These are phyloP conservation scores for Cactoblastis cactorum DNA, from an alignment of 2,888 invertebrate genomes.

Conservation along the genomic window DNA sequence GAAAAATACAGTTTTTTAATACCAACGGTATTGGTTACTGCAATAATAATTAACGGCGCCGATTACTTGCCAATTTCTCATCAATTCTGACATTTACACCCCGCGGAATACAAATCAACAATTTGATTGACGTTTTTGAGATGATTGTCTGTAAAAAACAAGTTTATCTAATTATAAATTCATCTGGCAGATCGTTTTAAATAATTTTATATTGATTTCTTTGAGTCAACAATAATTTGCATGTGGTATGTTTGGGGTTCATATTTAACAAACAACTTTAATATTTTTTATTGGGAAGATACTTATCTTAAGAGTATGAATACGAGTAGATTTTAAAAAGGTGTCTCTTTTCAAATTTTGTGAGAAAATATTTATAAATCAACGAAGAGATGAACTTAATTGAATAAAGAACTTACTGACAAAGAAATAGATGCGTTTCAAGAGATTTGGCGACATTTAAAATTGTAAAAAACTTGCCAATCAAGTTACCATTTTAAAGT, in stretches of 20 bases:
- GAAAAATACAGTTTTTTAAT: conserved; percentile 42
- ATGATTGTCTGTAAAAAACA: conserved; percentile 42
- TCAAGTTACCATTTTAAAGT: conserved; percentile 74
- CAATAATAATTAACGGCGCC: conserved; percentile 58
- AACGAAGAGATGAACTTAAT: conserved; percentile 28
- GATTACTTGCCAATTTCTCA: conserved; percentile 54
- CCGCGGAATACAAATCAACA: conserved; percentile 46
- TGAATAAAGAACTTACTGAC: conserved; percentile 49
- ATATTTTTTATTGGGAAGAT: background rate
- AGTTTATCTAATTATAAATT: conserved; percentile 55
- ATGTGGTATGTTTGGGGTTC: conserved; percentile 13
- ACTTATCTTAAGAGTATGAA: background rate
- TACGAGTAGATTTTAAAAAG: background rate
- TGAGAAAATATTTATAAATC: conserved; percentile 57
- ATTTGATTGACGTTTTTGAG: conserved; percentile 62
- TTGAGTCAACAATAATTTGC: conserved; percentile 18
- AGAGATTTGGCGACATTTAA: conserved; percentile 57
- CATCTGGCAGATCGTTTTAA: conserved; percentile 33
- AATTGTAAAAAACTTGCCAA: conserved; percentile 64
- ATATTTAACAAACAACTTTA: background rate
- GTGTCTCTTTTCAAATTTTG: conserved; percentile 38
- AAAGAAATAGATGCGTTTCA: conserved; percentile 54
- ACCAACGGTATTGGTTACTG: conserved; percentile 39
- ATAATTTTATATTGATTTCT: conserved; percentile 18
- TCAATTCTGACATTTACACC: conserved; percentile 42